A percentile compares a stretch with the other conserved stretches of the same genome.
These are phyloP conservation scores for Drosophila quasianomalipes DNA, from an alignment of 2,888 invertebrate species.

Conservation along the genomic window DNA sequence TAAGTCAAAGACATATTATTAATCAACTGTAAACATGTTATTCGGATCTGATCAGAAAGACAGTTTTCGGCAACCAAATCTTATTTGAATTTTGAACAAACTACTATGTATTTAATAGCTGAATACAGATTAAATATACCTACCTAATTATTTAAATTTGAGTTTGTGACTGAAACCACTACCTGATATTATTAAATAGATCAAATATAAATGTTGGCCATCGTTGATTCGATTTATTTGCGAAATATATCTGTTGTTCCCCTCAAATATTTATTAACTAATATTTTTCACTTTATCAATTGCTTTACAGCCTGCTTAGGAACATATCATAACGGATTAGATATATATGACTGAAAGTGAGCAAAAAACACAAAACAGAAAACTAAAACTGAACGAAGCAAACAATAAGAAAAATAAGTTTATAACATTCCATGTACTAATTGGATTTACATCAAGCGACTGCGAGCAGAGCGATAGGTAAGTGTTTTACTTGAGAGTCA, in stretches of 20 bases:
- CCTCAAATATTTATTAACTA: neutral
- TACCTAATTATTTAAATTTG: neutral
- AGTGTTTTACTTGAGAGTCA: constrained; percentile 17
- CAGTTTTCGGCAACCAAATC: too few species aligned
- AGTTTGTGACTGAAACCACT: neutral
- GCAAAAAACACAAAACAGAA: neutral
- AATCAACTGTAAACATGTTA: neutral
- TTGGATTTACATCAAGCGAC: constrained; percentile 13
- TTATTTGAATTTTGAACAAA: neutral
- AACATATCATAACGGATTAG: constrained; percentile 38
- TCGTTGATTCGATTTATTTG: neutral
- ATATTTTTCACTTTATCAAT: neutral
- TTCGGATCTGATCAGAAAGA: neutral
- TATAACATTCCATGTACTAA: constrained; percentile 6
- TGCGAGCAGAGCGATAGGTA: constrained; percentile 26
- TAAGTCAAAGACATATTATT: neutral
- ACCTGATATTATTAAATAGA: neutral
- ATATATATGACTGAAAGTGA: constrained; percentile 20
- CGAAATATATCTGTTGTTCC: neutral
- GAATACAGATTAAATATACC: neutral
- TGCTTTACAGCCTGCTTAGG: constrained; percentile 18
- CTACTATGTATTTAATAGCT: neutral
- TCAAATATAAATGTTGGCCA: neutral
- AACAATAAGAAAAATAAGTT: neutral
- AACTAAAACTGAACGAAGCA: neutral